These are phyloP conservation scores for Macrotus californicus DNA, from an alignment of 2,113 vertebrate genomes.

Conservation along the genomic window DNA sequence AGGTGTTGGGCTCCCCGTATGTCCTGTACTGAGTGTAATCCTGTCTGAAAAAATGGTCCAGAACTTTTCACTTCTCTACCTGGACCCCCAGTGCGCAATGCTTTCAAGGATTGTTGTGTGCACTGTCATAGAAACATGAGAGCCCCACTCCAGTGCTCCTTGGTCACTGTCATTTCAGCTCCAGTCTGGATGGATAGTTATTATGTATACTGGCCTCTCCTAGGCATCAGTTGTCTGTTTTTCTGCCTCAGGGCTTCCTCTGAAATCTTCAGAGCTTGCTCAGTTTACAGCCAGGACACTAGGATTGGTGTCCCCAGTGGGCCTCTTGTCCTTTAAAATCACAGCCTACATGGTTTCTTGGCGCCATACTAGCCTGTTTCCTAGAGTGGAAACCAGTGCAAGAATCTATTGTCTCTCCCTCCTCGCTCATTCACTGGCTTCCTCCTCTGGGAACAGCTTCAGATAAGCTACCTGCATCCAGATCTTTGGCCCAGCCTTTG, in stretches of 20 bases:
- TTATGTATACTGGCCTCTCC: background rate
- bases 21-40: background rate
- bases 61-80: background rate
- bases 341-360: background rate
- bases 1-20: background rate
- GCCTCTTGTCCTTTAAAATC: background rate
- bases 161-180: background rate
- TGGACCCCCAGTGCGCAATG: background rate
- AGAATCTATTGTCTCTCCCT: background rate
- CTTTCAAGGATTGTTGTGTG: background rate
- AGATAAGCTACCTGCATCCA: background rate
- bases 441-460: background rate
- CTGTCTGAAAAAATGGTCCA: background rate
- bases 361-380: no score
- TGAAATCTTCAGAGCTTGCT: background rate
- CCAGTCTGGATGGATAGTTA: background rate
- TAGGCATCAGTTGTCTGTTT: background rate
- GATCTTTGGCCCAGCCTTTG: background rate
- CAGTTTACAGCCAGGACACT: background rate
- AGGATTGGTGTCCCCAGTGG: no score
- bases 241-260: background rate
- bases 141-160: no score
- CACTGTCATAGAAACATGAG: background rate
- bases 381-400: background rate
- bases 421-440: background rate